Base-by-base conservation (phyloP, 2,888 invertebrate genomes). In the Caenorhabditis angaria region DNA sequence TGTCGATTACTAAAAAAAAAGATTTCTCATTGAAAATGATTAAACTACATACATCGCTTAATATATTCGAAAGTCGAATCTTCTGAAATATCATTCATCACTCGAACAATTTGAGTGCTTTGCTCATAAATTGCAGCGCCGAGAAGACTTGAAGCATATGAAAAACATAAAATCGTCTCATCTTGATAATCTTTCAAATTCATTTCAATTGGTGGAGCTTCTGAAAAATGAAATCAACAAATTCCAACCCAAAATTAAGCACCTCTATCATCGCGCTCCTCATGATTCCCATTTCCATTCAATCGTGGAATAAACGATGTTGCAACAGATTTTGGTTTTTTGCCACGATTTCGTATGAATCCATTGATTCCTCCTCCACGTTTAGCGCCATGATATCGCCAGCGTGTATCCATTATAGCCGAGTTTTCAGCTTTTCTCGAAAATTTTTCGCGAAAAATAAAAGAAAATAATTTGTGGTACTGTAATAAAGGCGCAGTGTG, bases 41-140 rank as follows among this genome's bases (percentile, higher is more conserved):
- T 12, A 22, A 27, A 18, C 22, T 29, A 41, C n/a, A n/a, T n/a
- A 84, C 83, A 29, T 53, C 62, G 66, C 24, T 67, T 64, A 27
- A 83, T 25, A 18, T 68, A 58, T 28, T 57, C 50, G 63, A 78
- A 84, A 32, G 82, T 80, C n/a, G 67, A 65, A 57, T 77, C 80
- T 57, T 84, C 84, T 10, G 77, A 67, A 3, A 78, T 69, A 64
- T 85, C 85, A 59, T 76, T 75, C 62, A 85, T 59, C 5, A 82
- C 56, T 53, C 74, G 63, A 1, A 84, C 53, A 10, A 70, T 63
- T 18, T 72, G 61, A 48, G 20, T 58, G 2, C 60, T 54, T 48
- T 80, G 78, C 18, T 77, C 68, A 56, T 80, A 80, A 27, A 69
- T 62, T 4, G 80, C 78, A 14, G 80, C 78, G 25, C 77, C 80